phyloP scores from a whole-genome alignment of 2,888 invertebrate species.

The Nemotelus pantherinus region DNA sequence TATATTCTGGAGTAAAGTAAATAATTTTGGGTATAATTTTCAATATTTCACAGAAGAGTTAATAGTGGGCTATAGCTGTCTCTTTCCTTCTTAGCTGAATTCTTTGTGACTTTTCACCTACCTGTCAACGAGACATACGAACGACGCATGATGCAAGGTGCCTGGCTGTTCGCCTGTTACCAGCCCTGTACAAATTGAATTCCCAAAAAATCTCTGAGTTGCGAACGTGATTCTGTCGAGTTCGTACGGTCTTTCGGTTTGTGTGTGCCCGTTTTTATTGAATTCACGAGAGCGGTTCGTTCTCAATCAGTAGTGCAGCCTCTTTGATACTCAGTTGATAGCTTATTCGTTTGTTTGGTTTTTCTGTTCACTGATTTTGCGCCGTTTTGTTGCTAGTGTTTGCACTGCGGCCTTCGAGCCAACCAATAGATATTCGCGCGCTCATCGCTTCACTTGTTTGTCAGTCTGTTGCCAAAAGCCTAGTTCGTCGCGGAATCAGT shows the following conservation, averaged over 20 bases:
- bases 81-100: too few species aligned
- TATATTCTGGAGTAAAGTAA: too few species aligned
- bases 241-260: neutral
- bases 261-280: neutral
- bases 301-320: neutral
- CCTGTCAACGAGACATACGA: too few species aligned
- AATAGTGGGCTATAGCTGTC: too few species aligned
- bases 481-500: too few species aligned
- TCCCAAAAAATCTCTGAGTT: neutral
- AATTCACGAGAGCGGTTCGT: neutral
- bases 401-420: neutral
- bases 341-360: neutral
- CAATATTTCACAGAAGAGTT: too few species aligned
- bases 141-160: neutral
- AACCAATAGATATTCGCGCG: neutral
- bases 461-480: too few species aligned
- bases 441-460: neutral
- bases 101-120: too few species aligned
- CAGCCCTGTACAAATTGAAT: neutral
- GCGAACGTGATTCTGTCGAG: slow-evolving; percentile 24
- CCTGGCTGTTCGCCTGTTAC: neutral
- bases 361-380: slow-evolving; percentile 26
- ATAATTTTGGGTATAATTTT: too few species aligned
- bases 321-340: neutral
- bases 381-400: slow-evolving; percentile 3